Base-by-base conservation (phyloP, 2,888 invertebrate genomes). In the Phortica okadai region DNA sequence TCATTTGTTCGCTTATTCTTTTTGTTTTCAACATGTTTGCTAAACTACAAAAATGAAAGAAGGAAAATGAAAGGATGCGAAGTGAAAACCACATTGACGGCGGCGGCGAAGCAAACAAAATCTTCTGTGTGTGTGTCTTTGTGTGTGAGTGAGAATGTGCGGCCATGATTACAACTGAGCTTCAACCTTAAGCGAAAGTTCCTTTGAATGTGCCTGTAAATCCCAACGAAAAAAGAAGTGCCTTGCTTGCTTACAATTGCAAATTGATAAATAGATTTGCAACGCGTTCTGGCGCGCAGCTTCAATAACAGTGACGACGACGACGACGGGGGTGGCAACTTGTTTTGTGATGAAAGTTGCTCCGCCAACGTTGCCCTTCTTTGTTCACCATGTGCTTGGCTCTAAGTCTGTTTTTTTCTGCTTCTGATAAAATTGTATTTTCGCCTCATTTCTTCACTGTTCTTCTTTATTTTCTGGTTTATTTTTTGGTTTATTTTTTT, bases 231-330 rank as follows among this genome's bases (percentile, higher is more conserved):
- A 56, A 69, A 75, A 33, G 56, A 42, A 74, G 73, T 33, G 0
- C 33, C 76, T 54, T 45, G 21, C 67, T 41, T 77, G 78, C 76
- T 80, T 80, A 80, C 86, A 84, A 81, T 83, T 82, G 83, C 88
- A 86, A 86, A 87, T 85, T 87, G 87, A 87, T 85, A 85, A 85
- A 87, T 87, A 84, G 81, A 86, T 84, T 78, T 82, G 80, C 80
- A 80, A 77, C 77, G 66, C 74, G 56, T 78, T 76, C 78, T 58
- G 77, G 78, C 78, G 75, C 64, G 8, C 33, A 33, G 33, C 33
- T 33, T 33, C 33, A 33, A 33, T 33, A 33, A 33, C 33, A 33
- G 33, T 2, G 33, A 50, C 14, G 50, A 5, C 50, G 50, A 2
- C 50, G 6, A 6, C 50, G 50, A 21, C 21, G 21, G 21, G 21